These are phyloP conservation scores for Pemphigus obesinymphae DNA, from an alignment of 1,140 invertebrate species.

Conservation along the genomic window DNA sequence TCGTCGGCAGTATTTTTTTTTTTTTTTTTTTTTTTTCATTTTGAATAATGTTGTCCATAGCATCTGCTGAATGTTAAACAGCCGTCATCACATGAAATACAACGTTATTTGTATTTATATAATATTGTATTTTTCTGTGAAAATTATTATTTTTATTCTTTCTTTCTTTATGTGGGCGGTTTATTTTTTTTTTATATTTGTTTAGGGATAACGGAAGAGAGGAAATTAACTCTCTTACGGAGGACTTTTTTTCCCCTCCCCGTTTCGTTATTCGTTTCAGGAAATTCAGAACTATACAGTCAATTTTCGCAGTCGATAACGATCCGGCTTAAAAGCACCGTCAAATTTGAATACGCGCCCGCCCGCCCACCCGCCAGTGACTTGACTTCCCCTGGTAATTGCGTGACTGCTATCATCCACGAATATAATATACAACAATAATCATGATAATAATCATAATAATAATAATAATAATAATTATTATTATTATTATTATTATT, in stretches of 20 bases:
- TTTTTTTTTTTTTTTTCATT: background rate
- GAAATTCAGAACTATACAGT: conserved; percentile 7
- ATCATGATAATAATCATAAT: conserved; percentile 1
- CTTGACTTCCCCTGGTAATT: background rate
- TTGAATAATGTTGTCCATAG: conserved; percentile 38
- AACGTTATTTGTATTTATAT: conserved; percentile 14
- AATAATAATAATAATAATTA: conserved; percentile 18
- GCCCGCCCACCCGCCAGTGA: background rate
- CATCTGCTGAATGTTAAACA: conserved; percentile 42
- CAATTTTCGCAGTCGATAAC: background rate
- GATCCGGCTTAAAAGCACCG: background rate
- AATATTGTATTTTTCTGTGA: conserved; percentile 10
- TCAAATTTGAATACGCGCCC: background rate
- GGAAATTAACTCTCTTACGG: conserved; percentile 20
- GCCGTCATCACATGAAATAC: conserved; percentile 31
- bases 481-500: too few relatives aligned
- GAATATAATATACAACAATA: background rate
- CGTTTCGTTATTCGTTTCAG: background rate
- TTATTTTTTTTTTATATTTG: background rate
- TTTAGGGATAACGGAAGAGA: background rate
- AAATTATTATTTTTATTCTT: conserved; percentile 36
- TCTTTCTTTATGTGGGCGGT: too few relatives aligned
- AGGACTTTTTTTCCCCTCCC: background rate
- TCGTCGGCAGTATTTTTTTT: background rate
- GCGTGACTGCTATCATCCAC: conserved; percentile 19